Base-by-base conservation (phyloP, 1,140 invertebrate genomes). In the Habropoda laboriosa region DNA sequence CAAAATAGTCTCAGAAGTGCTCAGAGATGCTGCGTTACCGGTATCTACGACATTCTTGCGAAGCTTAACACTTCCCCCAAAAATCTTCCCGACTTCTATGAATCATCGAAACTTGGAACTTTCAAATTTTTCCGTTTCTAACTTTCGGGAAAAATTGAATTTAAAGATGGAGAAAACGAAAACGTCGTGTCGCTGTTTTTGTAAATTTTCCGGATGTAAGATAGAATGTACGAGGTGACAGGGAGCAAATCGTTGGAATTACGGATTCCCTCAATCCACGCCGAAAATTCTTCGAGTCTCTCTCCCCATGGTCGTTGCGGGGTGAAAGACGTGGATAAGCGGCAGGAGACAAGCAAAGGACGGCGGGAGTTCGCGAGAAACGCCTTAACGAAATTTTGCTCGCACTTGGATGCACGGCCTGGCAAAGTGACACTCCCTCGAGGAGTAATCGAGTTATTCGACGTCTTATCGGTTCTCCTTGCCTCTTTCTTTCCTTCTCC, bases 361-460 rank as follows among this genome's bases (percentile, higher is more conserved):
- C 30, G 45, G 30, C 40, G 49, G 40, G 40, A 66, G 82, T 73
- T 83, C 55, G 80, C 58, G 72, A 74, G 73, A 83, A 79, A 71
- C 78, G 45, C 63, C 70, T 81, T 90, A 91, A 91, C 87, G 85
- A 90, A 91, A 89, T 90, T 91, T 80, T 63, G 64, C 78, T 87
- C 77, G 83, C 80, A 81, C 85, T 88, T 86, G 88, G 79, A 82
- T 86, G 82, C 85, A 83, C 80, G 85, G 79, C 74, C 80, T 83
- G 84, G 85, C 89, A 90, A 91, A 90, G 89, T 91, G 90, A 91
- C 89, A 91, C 86, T 87, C 66, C 87, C 87, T 79, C 88, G 85
- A 86, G 80, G 81, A 87, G 84, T 91, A 91, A 91, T 90, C 88
- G 90, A 91, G 82, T 91, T 90, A 91, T 89, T 90, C 84, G 87